These are phyloP conservation scores for Cyprinella venusta DNA, from an alignment of 2,797 vertebrate genomes.

Conservation along the genomic window DNA sequence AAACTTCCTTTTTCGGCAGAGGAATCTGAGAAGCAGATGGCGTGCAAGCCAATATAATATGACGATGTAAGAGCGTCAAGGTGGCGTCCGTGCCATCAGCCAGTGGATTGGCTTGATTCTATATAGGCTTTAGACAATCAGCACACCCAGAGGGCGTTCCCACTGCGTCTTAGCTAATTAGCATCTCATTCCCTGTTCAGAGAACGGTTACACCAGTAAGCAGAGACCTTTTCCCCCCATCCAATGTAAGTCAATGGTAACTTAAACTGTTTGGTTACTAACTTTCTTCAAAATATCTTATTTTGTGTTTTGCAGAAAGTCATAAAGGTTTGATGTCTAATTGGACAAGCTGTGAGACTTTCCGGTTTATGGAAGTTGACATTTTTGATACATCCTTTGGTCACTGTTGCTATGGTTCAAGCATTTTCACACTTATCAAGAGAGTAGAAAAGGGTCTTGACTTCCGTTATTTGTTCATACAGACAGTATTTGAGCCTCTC, in stretches of 20 bases:
- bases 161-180: too few relatives aligned
- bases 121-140: too few relatives aligned
- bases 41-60: too few relatives aligned
- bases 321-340: neutral
- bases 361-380: neutral
- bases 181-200: too few relatives aligned
- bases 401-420: constrained; percentile 8
- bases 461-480: neutral
- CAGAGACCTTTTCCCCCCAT: neutral
- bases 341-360: neutral
- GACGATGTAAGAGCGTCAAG: too few relatives aligned
- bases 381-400: neutral
- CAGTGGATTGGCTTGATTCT: too few relatives aligned
- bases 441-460: neutral
- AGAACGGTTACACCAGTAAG: too few relatives aligned
- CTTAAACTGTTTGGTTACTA: neutral
- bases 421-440: neutral
- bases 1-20: too few relatives aligned
- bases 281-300: neutral
- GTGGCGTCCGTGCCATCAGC: too few relatives aligned
- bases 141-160: too few relatives aligned
- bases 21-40: too few relatives aligned
- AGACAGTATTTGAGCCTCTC: neutral
- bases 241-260: neutral
- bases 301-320: neutral